These are phyloP conservation scores for Limonius californicus DNA, from an alignment of 1,140 invertebrate species.

Conservation along the genomic window DNA sequence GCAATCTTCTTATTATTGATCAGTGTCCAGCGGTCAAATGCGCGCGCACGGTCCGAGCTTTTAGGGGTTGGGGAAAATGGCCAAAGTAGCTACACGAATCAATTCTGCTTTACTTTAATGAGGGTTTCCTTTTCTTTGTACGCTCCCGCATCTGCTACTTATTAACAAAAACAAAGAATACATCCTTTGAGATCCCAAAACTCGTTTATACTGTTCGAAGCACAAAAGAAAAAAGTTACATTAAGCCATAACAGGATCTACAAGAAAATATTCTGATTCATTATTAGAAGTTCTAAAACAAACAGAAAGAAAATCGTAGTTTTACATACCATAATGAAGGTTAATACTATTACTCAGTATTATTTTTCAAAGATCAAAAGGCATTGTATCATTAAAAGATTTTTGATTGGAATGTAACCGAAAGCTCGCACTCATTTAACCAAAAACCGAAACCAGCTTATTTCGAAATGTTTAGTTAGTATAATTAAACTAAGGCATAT, in stretches of 20 bases:
- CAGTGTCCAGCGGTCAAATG: slow-evolving; percentile 45
- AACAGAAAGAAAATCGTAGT: too few species aligned
- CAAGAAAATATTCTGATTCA: too few species aligned
- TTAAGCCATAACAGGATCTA: neutral
- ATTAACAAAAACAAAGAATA: slow-evolving; percentile 11
- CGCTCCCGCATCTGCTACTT: neutral
- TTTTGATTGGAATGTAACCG: too few species aligned
- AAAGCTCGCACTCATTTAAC: too few species aligned
- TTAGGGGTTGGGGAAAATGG: slow-evolving; percentile 20
- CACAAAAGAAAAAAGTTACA: neutral
- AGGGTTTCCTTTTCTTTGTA: slow-evolving; percentile 25
- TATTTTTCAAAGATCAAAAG: too few species aligned
- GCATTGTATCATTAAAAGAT: too few species aligned
- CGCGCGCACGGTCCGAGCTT: slow-evolving; percentile 32
- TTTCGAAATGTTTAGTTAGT: too few species aligned
- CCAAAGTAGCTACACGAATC: slow-evolving; percentile 40
- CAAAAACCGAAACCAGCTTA: too few species aligned
- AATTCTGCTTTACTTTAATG: slow-evolving; percentile 44
- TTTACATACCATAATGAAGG: too few species aligned
- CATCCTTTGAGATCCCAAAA: neutral
- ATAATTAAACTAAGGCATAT: too few species aligned
- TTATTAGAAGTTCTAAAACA: too few species aligned
- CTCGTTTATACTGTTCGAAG: neutral
- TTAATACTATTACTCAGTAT: too few species aligned
- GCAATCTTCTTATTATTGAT: slow-evolving; percentile 48